Conservation (phyloP, 2,888 invertebrate species). For the Epirrhoe alternata region DNA sequence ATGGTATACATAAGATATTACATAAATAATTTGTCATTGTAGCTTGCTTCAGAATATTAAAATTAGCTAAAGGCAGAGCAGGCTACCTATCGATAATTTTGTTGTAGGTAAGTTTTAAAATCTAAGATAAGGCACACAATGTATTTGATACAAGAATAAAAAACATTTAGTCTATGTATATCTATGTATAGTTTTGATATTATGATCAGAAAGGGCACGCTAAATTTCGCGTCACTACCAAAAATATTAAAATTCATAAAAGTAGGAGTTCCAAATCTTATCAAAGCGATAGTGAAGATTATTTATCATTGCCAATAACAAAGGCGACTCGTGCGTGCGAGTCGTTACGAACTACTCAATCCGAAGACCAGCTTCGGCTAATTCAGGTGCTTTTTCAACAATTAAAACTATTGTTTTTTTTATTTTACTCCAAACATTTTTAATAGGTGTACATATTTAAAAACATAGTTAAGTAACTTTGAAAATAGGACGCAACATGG, state of each 20-base stretch:
- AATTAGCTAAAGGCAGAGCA: background rate
- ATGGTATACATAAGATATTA: background rate
- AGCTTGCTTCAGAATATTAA: slow-evolving; percentile 42
- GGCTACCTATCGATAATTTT: background rate
- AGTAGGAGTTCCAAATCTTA: slow-evolving; percentile 28
- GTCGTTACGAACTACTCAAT: background rate
- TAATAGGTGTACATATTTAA: background rate
- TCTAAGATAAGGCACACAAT: slow-evolving; percentile 61
- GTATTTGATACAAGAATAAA: slow-evolving; percentile 56
- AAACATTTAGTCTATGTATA: background rate
- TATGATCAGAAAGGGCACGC: background rate
- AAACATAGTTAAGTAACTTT: background rate
- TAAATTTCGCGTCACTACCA: background rate
- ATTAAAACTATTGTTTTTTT: background rate
- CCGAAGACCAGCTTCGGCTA: slow-evolving; percentile 62
- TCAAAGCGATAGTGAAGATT: slow-evolving; percentile 32
- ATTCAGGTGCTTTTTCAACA: slow-evolving; percentile 3
- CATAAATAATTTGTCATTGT: slow-evolving; percentile 20
- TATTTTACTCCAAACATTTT: background rate
- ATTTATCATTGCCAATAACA: slow-evolving; percentile 33
- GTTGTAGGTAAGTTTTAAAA: slow-evolving; percentile 33
- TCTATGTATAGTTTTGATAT: background rate
- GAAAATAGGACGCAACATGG: background rate
- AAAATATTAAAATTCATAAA: background rate
- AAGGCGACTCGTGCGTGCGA: slow-evolving; percentile 9